phyloP scores from a whole-genome alignment of 2,113 vertebrate species.

The Mionectes macconnelli region DNA sequence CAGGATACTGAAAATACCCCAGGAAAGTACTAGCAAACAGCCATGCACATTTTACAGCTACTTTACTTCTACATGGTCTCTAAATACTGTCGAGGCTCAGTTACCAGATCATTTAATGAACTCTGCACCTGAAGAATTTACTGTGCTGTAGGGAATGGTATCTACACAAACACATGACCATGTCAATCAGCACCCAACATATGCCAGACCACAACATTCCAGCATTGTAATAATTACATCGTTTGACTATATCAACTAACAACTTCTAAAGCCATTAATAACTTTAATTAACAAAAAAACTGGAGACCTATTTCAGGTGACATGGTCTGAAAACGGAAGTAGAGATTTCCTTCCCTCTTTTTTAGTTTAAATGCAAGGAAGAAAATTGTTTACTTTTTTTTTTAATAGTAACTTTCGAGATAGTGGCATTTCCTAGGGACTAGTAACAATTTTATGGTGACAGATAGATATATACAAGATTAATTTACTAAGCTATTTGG shows the following conservation, averaged over 20 bases:
- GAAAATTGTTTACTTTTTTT: not conserved
- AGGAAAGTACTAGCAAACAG: not conserved
- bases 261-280: conserved; percentile 47
- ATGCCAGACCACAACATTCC: not conserved
- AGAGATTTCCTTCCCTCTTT: not conserved
- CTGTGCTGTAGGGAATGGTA: not conserved
- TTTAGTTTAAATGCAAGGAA: not conserved
- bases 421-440: not conserved
- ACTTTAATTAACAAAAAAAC: conserved; percentile 42
- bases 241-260: conserved; percentile 3
- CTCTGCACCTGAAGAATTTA: not conserved
- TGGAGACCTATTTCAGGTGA: conserved; percentile 13
- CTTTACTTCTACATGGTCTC: not conserved
- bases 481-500: not conserved
- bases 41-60: not conserved
- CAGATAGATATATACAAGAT: not conserved
- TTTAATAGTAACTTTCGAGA: not conserved
- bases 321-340: not conserved
- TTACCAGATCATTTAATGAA: not conserved
- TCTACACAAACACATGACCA: not conserved
- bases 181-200: not conserved
- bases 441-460: not conserved
- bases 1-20: not conserved
- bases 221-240: not conserved
- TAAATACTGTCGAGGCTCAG: not conserved